Base-by-base conservation (phyloP, 2,797 vertebrate genomes). In the Semotilus atromaculatus region DNA sequence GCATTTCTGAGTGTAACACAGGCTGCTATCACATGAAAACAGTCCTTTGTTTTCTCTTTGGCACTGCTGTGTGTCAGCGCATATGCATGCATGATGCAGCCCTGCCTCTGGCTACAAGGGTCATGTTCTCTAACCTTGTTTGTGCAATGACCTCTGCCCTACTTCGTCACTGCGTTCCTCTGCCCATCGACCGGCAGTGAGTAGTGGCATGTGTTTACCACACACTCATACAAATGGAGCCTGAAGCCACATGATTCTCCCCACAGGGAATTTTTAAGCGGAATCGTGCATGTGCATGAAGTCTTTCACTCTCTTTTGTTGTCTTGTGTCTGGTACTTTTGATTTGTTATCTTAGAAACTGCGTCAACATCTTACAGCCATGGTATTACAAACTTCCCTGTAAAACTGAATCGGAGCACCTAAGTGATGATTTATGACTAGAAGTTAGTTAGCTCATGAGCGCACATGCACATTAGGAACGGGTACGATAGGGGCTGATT, bases 71-170 rank as follows among this genome's bases (percentile, higher is more conserved):
- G 75, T 51, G 67, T 29, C 55, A 2, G 73, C 4, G 70, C 58
- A 64, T 53, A 83, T 78, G 85, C 74, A 76, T 74, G 73, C 10
- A n/a, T 62, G 60, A 64, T 4, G 9, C 1, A 7, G 23, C 85
- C 67, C 48, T 3, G 43, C 75, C 38, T 81, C 64, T 18, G 71
- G 21, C 5, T 76, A 85, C 84, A 40, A 14, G 34, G 19, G 76
- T 78, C 72, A 14, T 26, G 23, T 83, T 89, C 75, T 29, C 83
- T n/a, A 29, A 55, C 70, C 68, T 85, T 85, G 67, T 79, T 89
- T 84, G 73, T 87, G 88, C 40, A 1, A 64, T 94, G 87, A 93
- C 93, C 92, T 95, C 93, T 95, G 92, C 90, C 93, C 94, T 90
- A 94, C 86, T 93, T 91, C 45, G 11, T 60, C 62, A 83, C 58